Evolutionary conservation across 2,888 invertebrate species (phyloP), one percentile per base, ranked within the genome.

Genomic region (Selenia dentaria): DNA sequence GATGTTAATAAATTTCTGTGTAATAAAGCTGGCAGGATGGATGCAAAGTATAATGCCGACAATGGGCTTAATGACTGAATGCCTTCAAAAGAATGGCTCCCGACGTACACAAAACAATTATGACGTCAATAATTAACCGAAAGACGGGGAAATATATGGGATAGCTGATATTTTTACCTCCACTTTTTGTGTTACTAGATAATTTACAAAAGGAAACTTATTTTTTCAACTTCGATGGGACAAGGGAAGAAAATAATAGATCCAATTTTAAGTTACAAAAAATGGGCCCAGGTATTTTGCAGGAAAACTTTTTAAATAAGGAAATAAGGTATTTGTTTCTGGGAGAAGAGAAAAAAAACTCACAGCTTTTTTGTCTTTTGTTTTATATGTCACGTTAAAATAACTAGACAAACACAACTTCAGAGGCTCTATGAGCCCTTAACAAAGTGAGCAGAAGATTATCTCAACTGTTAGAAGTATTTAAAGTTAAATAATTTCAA

Each of bases 1-100:
- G 63, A 57, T 54, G 66, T 57, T 66, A 65, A 70, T 79, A 75
- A 74, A 74, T 74, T 70, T 66, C 46, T 43, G 51, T 46, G 63
- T 69, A 74, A 78, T 71, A 70, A 78, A 67, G 59, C 59, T 53
- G 57, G 45, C 54, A 62, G 56, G 54, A 57, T 44, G 45, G 62
- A 67, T 62, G 67, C 59, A 59, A 64, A 69, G 61, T 62, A 66
- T 64, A 63, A 65, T 54, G 55, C 62, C 64, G 55, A 71, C 66
- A 71, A 73, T 66, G 51, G 62, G 54, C 63, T 62, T 70, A 72
- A 74, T 70, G 62, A 68, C 54, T 54, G 43, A 56, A 57, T 52
- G 42, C 58, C 48, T 51, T 51, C 40, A 42, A 28, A 49, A 45
- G 47, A 57, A 51, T 25, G 38, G 44, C 39, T 42, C 34, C 34